Percentiles rank a stretch among this genome's conserved stretches.
phyloP scores from a whole-genome alignment of 2,113 vertebrate species.

The Oreochromis spilurus region DNA sequence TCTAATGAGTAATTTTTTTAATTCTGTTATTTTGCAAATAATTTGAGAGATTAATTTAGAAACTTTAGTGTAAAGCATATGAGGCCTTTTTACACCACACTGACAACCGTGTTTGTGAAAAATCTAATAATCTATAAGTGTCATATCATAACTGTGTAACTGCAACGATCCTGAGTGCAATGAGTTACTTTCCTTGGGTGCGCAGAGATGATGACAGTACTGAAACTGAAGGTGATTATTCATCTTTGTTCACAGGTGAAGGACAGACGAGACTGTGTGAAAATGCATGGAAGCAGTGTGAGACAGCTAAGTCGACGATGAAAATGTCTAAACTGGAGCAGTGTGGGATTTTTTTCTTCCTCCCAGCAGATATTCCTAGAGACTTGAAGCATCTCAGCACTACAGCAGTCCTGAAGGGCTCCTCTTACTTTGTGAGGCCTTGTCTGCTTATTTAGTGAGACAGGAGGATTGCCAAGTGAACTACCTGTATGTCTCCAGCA shows the following conservation, averaged over 20 bases:
- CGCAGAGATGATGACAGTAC: not conserved
- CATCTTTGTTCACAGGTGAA: conserved; percentile 53
- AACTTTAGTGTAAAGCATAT: too few relatives aligned
- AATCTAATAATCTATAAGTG: not conserved
- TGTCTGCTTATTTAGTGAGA: not conserved
- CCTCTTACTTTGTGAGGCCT: not conserved
- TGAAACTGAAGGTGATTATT: not conserved
- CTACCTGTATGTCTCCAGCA: not conserved
- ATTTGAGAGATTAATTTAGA: not conserved
- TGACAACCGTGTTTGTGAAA: not conserved
- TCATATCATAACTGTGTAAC: not conserved
- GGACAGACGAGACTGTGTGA: conserved; percentile 78
- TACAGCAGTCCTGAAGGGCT: not conserved
- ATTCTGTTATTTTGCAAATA: not conserved
- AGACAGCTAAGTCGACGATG: conserved; percentile 78
- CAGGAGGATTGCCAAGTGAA: not conserved
- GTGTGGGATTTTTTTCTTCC: not conserved
- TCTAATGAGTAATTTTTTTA: not conserved
- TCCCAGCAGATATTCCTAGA: not conserved
- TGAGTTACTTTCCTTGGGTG: not conserved
- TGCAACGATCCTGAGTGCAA: not conserved
- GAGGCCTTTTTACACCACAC: not conserved
- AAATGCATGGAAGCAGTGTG: conserved; percentile 71
- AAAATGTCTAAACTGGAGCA: not conserved
- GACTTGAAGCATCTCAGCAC: not conserved